Conservation (phyloP, 2,888 invertebrate species). For the Cremastinae sp. region DNA sequence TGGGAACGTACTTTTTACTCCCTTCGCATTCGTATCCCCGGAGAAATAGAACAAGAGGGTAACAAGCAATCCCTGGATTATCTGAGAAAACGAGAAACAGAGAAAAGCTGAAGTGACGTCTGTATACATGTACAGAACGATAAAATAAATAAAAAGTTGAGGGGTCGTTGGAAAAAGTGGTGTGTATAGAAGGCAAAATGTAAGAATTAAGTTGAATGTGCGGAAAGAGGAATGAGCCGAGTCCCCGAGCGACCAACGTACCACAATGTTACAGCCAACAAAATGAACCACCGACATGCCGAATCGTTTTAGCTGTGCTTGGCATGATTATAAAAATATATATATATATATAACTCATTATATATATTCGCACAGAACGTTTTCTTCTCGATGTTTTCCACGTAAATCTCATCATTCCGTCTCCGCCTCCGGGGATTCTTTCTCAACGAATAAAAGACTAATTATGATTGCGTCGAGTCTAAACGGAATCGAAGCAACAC, state of each 20-base stretch:
- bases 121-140: slow-evolving; percentile 15
- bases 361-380: slow-evolving; percentile 1
- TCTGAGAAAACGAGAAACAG: slow-evolving; percentile 60
- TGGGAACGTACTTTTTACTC: slow-evolving; percentile 51
- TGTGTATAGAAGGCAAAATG: slow-evolving; percentile 38
- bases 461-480: slow-evolving; percentile 46
- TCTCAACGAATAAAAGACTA: slow-evolving; percentile 52
- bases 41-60: slow-evolving; percentile 66
- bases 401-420: slow-evolving; percentile 25
- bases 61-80: slow-evolving; percentile 66
- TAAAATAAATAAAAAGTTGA: slow-evolving; percentile 18
- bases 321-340: slow-evolving; percentile 44
- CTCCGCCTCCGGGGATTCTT: slow-evolving; percentile 23
- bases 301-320: slow-evolving; percentile 29
- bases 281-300: slow-evolving; percentile 15
- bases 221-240: slow-evolving; percentile 27
- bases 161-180: slow-evolving; percentile 29
- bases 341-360: too few relatives aligned
- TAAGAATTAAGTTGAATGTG: slow-evolving; percentile 60
- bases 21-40: slow-evolving; percentile 57
- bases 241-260: slow-evolving; percentile 58
- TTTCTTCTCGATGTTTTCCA: slow-evolving; percentile 18
- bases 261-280: slow-evolving; percentile 48
- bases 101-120: slow-evolving; percentile 35
- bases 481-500: slow-evolving; percentile 35